Evolutionary conservation across 2,888 invertebrate genomes (phyloP), one percentile per base, ranked within the genome.

Genomic region (Sclerodermus sp.): DNA sequence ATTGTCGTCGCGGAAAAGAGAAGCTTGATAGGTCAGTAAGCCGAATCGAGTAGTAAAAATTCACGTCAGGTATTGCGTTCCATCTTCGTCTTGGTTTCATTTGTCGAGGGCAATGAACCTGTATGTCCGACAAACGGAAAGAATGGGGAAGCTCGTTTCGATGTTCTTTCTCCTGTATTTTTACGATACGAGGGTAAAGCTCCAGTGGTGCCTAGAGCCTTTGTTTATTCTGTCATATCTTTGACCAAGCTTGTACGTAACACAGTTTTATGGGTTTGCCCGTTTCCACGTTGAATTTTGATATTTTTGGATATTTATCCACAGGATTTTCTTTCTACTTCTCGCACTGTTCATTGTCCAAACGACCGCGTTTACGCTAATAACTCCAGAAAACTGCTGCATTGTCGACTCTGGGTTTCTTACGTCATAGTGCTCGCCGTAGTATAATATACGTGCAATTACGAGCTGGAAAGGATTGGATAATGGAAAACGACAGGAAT

Each of bases 141-240:
- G 39, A 42, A 47, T 31, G 23, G 37, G 38, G 47, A 39, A 14
- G 39, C 34, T 50, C 45, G 47, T 50, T 58, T 38, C 49, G 47
- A 36, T 13, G 36, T 15, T 43, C 17, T 44, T 36, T 44, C 49
- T 44, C 31, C 49, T 53, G 42, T 48, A 50, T 53, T 58, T 62
- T 62, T 61, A 58, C 56, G 60, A 54, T 48, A 51, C 38, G 31
- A 40, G 39, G 45, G 41, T 42, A 47, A 57, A 57, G 57, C 51
- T 60, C 30, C 3, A 38, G 3, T 46, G 13, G 17, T 41, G 29
- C 15, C 14, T 47, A 23, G 39, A 37, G 47, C 49, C 50, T 58
- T 61, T 57, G 54, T 52, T 52, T 47, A 34, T 34, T 37, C 42
- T 41, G 42, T 42, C 45, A 45, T 34, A 34, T 34, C 42, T 42